A percentile compares a stretch with the other conserved stretches of the same genome.
Conservation (phyloP, 2,113 vertebrate genomes). For the Xenopus tropicalis region DNA sequence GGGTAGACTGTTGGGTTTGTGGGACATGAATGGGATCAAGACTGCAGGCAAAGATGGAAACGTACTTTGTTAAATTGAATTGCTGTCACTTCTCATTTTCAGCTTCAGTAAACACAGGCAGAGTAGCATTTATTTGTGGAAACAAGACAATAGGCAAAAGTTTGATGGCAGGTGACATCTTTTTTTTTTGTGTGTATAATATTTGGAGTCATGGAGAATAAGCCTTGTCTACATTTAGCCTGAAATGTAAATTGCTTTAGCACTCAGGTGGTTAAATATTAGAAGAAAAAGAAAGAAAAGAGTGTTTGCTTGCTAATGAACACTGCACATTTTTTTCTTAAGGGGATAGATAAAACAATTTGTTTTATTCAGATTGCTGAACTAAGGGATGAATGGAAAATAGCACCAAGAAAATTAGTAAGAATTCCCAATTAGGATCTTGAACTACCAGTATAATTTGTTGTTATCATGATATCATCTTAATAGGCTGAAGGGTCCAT, state of each 20-base stretch:
- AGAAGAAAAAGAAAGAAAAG: constrained; percentile 28
- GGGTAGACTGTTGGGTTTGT: constrained; percentile 60
- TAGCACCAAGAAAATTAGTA: constrained; percentile 38
- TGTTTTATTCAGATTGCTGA: constrained; percentile 41
- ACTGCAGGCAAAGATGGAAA: constrained; percentile 59
- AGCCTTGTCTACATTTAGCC: constrained; percentile 10
- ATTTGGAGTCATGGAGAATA: constrained; percentile 54
- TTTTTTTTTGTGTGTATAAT: constrained; percentile 26
- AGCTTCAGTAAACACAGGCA: constrained; percentile 75
- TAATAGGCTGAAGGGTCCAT: too few species aligned
- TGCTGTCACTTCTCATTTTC: constrained; percentile 79
- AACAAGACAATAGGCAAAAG: constrained; percentile 65
- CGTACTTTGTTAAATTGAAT: constrained; percentile 74
- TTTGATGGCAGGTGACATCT: constrained; percentile 55
- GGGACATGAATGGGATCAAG: constrained; percentile 62
- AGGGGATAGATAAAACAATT: constrained; percentile 22
- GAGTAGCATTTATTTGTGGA: constrained; percentile 65
- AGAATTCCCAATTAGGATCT: neutral
- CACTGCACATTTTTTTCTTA: constrained; percentile 36
- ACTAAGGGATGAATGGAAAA: constrained; percentile 47
- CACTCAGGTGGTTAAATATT: constrained; percentile 9
- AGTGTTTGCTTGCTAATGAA: constrained; percentile 32
- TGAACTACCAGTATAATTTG: too few species aligned
- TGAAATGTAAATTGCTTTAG: neutral
- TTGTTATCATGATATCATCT: too few species aligned